A percentile compares a stretch with the other conserved stretches of the same genome.
phyloP scores from a whole-genome alignment of 2,888 invertebrate genomes.

The Ochropleura leucogaster region DNA sequence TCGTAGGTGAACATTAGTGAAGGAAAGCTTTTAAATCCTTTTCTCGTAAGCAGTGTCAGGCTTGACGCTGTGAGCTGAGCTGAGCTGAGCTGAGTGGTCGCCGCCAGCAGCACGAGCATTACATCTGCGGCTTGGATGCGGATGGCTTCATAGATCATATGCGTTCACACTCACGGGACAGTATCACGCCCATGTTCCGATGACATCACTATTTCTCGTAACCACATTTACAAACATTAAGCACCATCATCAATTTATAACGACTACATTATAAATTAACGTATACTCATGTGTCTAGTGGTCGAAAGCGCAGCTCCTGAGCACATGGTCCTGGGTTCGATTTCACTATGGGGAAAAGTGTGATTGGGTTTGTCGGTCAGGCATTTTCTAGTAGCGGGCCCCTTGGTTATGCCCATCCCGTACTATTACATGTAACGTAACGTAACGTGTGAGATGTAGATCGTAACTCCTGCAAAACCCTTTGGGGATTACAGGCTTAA shows the following conservation, averaged over 20 bases:
- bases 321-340: neutral
- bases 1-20: neutral
- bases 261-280: neutral
- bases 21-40: neutral
- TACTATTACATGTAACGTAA: neutral
- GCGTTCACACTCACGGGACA: too few species aligned
- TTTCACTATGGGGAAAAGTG: neutral
- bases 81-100: constrained; percentile 9
- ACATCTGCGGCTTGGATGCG: neutral
- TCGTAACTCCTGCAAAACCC: neutral
- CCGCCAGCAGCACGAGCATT: neutral
- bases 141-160: neutral
- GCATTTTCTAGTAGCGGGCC: neutral
- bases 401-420: too few species aligned
- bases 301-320: neutral
- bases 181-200: neutral
- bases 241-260: neutral
- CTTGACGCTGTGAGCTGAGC: neutral
- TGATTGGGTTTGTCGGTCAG: neutral
- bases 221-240: neutral
- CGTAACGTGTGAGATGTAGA: neutral
- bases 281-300: neutral
- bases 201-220: neutral
- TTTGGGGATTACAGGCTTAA: neutral
- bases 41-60: neutral